Percentiles rank a stretch among this genome's conserved stretches.
phyloP scores from a whole-genome alignment of 2,113 vertebrate species.

The Cygnus buccinator region DNA sequence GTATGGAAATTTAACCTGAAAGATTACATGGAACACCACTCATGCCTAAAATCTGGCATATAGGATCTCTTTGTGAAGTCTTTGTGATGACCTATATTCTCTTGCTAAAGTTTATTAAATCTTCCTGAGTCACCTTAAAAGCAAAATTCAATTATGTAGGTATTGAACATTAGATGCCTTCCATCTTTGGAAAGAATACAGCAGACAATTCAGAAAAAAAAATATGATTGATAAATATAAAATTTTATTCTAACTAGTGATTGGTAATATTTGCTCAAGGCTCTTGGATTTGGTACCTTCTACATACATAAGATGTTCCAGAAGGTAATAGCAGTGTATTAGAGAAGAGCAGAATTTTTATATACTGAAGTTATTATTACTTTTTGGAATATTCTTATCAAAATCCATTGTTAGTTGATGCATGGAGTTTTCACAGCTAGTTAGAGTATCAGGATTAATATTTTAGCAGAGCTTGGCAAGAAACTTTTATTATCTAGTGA shows the following conservation, averaged over 20 bases:
- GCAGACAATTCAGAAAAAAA: not conserved
- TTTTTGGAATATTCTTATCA: not conserved
- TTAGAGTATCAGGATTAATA: not conserved
- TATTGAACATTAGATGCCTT: not conserved
- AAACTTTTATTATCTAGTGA: not conserved
- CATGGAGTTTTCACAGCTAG: not conserved
- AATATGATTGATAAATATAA: not conserved
- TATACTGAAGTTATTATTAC: not conserved
- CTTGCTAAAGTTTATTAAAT: not conserved
- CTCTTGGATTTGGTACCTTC: not conserved
- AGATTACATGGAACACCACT: not conserved
- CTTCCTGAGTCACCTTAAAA: not conserved
- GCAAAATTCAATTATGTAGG: not conserved
- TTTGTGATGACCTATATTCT: not conserved
- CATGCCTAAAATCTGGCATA: not conserved
- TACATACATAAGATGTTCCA: not conserved
- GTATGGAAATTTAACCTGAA: not conserved
- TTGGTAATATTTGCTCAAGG: not conserved
- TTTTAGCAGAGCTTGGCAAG: not conserved
- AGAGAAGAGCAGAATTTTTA: not conserved
- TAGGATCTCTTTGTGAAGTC: not conserved
- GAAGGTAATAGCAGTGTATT: not conserved
- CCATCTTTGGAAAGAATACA: not conserved
- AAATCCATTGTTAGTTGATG: not conserved
- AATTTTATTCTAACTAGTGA: not conserved